Base-by-base conservation (phyloP, 2,888 invertebrate species). In the Alcis repandata region DNA sequence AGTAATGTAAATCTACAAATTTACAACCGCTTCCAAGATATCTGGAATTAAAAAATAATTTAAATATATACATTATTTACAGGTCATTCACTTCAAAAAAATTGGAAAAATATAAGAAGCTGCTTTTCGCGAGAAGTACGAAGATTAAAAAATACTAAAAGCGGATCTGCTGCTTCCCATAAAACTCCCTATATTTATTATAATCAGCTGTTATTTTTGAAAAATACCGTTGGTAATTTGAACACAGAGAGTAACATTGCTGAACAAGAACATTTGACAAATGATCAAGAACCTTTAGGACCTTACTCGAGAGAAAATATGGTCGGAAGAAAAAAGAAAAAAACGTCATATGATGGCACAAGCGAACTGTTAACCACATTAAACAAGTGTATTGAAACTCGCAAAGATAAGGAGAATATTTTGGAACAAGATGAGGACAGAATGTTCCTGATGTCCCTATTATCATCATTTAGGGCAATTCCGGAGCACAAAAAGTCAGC, bases 211-310 rank as follows among this genome's bases (percentile, higher is more conserved):
- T 67, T 70, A 41, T 70, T 72, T 69, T 63, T 68, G 53, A 70
- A 70, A 58, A 59, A 66, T 68, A 63, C 68, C 36, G 66, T 72
- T 63, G 62, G 62, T 65, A 65, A 66, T 65, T 65, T 63, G 32
- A 65, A 71, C 60, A 67, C 63, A 67, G 64, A 69, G 63, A 69
- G 59, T 67, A 69, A 36, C 69, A 65, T 71, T 69, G 20, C 63
- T 8, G 65, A 68, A 68, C 17, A 68, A 70, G 63, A 70, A 70
- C 10, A 70, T 1, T 63, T 38, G 63, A 70, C 45, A 66, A 63
- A 20, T 66, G 70, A 70, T 68, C 70, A 68, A 70, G 65, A 68
- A 68, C 68, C 70, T 68, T 68, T 68, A 68, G 68, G 57, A 36
- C 62, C 63, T 41, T 63, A 69, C 66, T 63, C 60, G 27, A 69